A percentile compares a stretch with the other conserved stretches of the same genome.
These are phyloP conservation scores for Poeciliopsis occidentalis DNA, from an alignment of 2,113 vertebrate species.

Conservation along the genomic window DNA sequence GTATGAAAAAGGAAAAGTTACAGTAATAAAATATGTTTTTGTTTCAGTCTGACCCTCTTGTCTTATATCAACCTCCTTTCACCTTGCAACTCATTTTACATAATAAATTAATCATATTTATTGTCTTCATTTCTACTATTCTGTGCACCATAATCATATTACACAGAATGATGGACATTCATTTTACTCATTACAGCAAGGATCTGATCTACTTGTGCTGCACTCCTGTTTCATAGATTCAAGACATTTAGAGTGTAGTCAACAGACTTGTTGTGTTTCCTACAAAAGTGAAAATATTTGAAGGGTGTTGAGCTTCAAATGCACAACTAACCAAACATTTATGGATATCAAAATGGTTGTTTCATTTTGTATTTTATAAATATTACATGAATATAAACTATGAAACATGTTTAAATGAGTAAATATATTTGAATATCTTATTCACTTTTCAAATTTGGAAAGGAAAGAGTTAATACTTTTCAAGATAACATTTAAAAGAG, in stretches of 20 bases:
- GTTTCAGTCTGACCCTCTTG: background rate
- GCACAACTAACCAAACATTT: background rate
- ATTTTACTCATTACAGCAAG: slow-evolving; percentile 4
- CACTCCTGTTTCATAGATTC: background rate
- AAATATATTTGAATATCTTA: background rate
- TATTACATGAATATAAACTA: background rate
- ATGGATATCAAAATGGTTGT: background rate
- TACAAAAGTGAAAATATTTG: too few relatives aligned
- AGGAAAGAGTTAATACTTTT: background rate
- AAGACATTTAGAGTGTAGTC: background rate
- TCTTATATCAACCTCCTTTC: background rate
- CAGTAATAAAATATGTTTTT: background rate
- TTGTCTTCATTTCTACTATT: background rate
- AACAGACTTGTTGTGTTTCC: too few relatives aligned
- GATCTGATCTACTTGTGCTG: background rate
- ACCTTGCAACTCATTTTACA: background rate
- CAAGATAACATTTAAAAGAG: background rate
- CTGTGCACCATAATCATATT: background rate
- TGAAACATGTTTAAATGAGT: background rate
- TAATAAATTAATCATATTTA: background rate
- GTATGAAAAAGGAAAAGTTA: background rate
- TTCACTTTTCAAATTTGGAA: background rate
- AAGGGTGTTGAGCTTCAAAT: too few relatives aligned
- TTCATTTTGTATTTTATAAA: background rate
- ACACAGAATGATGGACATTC: background rate